Evolutionary conservation across 2,888 invertebrate species (phyloP), one percentile per base, ranked within the genome.

Genomic region (Osmoderma eremita): DNA sequence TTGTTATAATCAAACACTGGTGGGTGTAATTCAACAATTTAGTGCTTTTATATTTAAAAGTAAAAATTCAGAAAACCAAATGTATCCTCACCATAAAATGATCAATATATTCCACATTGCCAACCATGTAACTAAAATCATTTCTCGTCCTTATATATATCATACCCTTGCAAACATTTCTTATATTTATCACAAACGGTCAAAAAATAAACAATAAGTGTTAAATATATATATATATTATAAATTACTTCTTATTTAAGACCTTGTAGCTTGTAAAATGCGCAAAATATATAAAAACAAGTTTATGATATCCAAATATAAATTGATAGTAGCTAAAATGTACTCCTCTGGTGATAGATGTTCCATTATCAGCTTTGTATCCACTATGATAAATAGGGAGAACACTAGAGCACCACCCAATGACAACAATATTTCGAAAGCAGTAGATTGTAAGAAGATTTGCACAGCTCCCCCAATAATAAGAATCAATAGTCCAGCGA

Each of bases 291-390:
- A 88, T 15, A 94, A 77, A 84, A 95, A 95, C 71, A 95, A 83
- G 81, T 95, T 95, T 71, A 95, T 85, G 67, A 95, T 93, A 77
- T 95, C 95, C 84, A 95, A 85, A 80, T 95, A 95, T 48, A 95
- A 84, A 80, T 91, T 92, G 78, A 95, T 92, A 0, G 94, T 91
- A 1, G 93, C 94, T 56, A 93, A 82, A 74, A 95, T 93, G 81
- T 95, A 95, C 78, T 95, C 95, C 79, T 95, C 94, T 0, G 94
- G 90, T 0, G 92, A 92, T 61, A 93, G 83, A 2, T 86, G 88
- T 72, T 89, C 87, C 92, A 94, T 92, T 83, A 94, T 87, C 83
- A 91, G 87, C 79, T 94, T 92, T 0, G 94, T 93, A 82, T 95
- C 95, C 77, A 90, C 91, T 72, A 95, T 87, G 49, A 95, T 90